A percentile compares a stretch with the other conserved stretches of the same genome.
These are phyloP conservation scores for Sarcophaga subvicina DNA, from an alignment of 2,888 invertebrate genomes.

Conservation along the genomic window DNA sequence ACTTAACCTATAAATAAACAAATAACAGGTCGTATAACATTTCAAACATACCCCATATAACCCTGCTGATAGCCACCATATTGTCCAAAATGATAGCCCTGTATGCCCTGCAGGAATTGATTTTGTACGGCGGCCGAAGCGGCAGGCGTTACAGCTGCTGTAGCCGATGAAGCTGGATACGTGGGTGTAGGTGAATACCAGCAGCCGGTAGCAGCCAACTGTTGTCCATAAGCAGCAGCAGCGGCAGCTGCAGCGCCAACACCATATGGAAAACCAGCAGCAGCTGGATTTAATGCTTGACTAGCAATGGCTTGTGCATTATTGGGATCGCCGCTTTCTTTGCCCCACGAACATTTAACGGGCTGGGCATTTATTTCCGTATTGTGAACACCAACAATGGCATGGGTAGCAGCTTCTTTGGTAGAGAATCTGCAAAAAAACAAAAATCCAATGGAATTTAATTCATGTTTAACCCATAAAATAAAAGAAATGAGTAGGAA, in stretches of 20 bases:
- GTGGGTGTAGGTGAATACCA: conserved; percentile 93
- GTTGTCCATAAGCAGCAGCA: conserved; percentile 88
- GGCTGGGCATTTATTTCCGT: conserved; percentile 97
- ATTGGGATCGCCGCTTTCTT: conserved; percentile 97
- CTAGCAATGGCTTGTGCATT: conserved; percentile 89
- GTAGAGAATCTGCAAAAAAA: conserved; percentile 92
- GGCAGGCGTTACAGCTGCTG: conserved; percentile 85
- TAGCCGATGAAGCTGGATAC: conserved; percentile 84
- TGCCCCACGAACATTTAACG: conserved; percentile 99
- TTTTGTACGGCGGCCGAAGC: conserved; percentile 89
- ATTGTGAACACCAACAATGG: conserved; percentile 98
- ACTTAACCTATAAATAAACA: too few species aligned
- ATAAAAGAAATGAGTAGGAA: background rate
- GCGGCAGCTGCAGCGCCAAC: conserved; percentile 83
- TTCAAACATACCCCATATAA: conserved; percentile 91
- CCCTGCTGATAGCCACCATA: conserved; percentile 95
- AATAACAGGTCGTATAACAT: background rate
- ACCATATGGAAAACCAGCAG: conserved; percentile 83
- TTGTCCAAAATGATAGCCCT: conserved; percentile 93
- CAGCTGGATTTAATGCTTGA: conserved; percentile 82
- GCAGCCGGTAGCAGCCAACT: conserved; percentile 90
- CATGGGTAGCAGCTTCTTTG: conserved; percentile 98
- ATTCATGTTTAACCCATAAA: background rate
- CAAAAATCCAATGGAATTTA: background rate
- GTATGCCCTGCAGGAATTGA: conserved; percentile 94